These are phyloP conservation scores for Nycticryphes semicollaris DNA, from an alignment of 2,113 vertebrate genomes.

Conservation along the genomic window DNA sequence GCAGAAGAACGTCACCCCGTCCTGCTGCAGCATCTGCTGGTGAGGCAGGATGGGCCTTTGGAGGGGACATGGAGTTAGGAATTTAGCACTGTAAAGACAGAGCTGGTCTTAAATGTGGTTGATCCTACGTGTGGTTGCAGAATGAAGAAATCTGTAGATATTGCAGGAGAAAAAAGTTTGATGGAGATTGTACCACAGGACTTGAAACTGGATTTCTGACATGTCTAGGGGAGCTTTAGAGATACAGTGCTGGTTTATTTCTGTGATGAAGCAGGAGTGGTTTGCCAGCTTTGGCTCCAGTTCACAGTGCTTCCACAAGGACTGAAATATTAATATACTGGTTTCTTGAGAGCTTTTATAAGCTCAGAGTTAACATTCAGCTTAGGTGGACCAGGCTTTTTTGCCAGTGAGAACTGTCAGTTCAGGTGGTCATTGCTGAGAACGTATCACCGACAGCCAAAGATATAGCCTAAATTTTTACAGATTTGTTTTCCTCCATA, in stretches of 20 bases:
- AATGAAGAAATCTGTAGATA: slow-evolving; percentile 16
- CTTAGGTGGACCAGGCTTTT: not conserved
- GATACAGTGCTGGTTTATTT: not conserved
- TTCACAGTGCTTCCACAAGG: not conserved
- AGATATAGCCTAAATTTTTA: not conserved
- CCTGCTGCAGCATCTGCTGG: slow-evolving; percentile 18
- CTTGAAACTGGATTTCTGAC: not conserved
- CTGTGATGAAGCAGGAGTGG: not conserved
- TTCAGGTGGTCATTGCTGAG: not conserved
- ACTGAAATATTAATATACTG: not conserved
- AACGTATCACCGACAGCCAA: not conserved
- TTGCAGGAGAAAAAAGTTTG: not conserved
- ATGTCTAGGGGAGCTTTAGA: not conserved
- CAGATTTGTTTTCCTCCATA: not conserved
- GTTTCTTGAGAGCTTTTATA: not conserved
- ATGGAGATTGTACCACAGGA: not conserved
- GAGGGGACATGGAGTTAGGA: not conserved
- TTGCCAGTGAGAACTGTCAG: not conserved
- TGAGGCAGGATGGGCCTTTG: not conserved
- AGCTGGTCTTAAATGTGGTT: not conserved
- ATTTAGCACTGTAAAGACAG: slow-evolving; percentile 4
- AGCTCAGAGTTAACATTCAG: not conserved
- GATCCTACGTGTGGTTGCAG: not conserved
- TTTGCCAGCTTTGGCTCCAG: not conserved
- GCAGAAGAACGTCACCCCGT: not conserved